Evolutionary conservation across 2,888 invertebrate species (phyloP).

Genomic region (Cordylochernes scorpioides): DNA sequence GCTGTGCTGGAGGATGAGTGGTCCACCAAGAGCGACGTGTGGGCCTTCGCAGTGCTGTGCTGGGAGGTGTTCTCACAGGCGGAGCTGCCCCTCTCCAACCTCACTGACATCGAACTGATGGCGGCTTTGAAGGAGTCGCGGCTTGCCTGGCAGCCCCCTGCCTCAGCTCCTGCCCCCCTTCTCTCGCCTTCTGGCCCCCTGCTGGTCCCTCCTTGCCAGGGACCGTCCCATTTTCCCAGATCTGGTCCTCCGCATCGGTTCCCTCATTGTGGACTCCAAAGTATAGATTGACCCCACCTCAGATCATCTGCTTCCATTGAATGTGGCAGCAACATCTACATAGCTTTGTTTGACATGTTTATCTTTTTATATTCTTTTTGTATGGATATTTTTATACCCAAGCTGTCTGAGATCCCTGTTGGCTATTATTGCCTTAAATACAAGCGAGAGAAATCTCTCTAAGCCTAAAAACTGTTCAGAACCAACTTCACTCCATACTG

Average conservation of each 20-base stretch:
- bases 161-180: slow-evolving; percentile 19
- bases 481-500: too few species aligned
- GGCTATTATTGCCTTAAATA: too few species aligned
- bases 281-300: not conserved
- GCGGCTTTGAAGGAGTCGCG: slow-evolving; percentile 11
- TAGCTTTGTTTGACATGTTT: too few species aligned
- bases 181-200: slow-evolving; percentile 18
- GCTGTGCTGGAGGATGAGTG: slow-evolving; percentile 67
- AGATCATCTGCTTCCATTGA: not conserved
- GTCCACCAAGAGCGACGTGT: slow-evolving; percentile 75
- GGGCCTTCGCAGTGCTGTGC: slow-evolving; percentile 58
- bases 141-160: slow-evolving; percentile 15
- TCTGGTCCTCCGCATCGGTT: slow-evolving; percentile 18
- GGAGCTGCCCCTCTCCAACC: slow-evolving; percentile 42
- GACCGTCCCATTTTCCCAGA: slow-evolving; percentile 23
- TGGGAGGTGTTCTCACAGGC: slow-evolving; percentile 69
- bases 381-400: too few species aligned
- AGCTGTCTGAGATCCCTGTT: too few species aligned
- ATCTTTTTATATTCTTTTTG: too few species aligned
- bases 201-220: slow-evolving; percentile 20
- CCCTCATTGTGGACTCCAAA: slow-evolving; percentile 10
- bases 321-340: too few species aligned
- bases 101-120: slow-evolving; percentile 43
- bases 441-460: too few species aligned
- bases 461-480: too few species aligned